phyloP scores from a whole-genome alignment of 2,113 vertebrate genomes.

The Podiceps cristatus region DNA sequence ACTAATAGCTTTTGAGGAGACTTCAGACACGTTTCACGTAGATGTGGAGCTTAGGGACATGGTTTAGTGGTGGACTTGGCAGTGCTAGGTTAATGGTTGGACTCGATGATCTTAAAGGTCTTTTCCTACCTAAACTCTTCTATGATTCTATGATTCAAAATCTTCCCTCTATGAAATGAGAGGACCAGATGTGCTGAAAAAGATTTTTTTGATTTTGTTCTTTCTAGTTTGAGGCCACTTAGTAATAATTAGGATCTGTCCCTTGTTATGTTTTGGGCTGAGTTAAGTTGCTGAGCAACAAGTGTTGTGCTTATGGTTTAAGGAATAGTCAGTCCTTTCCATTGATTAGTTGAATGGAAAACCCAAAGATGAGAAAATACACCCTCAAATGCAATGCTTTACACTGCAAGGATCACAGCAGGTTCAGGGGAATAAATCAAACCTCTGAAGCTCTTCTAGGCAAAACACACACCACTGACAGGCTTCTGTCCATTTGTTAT shows the following conservation, averaged over 20 bases:
- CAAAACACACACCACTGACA: background rate
- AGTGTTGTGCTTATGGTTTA: background rate
- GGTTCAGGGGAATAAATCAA: background rate
- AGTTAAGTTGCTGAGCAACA: background rate
- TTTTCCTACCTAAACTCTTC: too few relatives aligned
- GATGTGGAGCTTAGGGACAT: too few relatives aligned
- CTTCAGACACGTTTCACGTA: background rate
- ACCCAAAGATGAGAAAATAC: background rate
- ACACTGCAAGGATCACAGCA: rapidly evolving
- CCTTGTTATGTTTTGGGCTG: background rate
- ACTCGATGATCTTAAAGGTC: too few relatives aligned
- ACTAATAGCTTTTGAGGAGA: background rate
- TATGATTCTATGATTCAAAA: background rate
- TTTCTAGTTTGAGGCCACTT: background rate
- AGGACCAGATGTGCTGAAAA: background rate
- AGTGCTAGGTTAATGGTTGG: too few relatives aligned
- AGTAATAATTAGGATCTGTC: background rate
- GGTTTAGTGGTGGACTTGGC: too few relatives aligned
- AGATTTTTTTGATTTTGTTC: background rate
- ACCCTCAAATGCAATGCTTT: background rate
- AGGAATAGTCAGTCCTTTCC: background rate
- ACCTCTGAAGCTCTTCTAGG: background rate
- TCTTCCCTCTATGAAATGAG: background rate
- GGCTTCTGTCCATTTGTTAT: background rate
- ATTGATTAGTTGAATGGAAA: background rate